Evolutionary conservation across 2,113 vertebrate genomes (phyloP).

Genomic region (Conger conger): DNA sequence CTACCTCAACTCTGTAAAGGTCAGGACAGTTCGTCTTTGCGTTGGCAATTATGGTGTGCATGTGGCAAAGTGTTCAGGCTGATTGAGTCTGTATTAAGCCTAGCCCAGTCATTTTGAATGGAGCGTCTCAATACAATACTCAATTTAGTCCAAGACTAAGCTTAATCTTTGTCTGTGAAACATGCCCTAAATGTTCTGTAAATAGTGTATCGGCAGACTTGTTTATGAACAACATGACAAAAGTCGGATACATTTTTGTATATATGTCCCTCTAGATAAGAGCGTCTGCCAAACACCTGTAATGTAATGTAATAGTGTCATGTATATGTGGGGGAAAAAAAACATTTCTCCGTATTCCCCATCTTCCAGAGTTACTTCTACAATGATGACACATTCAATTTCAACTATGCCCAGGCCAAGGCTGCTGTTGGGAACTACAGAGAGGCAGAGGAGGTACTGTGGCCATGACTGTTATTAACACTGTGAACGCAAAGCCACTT

Average conservation of each 20-base stretch:
- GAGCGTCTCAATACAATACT: too few relatives aligned
- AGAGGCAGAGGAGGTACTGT: slow-evolving; percentile 87
- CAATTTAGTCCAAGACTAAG: too few relatives aligned
- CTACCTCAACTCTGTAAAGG: slow-evolving; percentile 98
- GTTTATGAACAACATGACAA: background rate
- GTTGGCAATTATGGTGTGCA: background rate
- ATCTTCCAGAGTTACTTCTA: slow-evolving; percentile 88
- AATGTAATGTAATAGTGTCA: too few relatives aligned
- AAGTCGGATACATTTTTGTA: background rate
- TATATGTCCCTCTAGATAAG: too few relatives aligned
- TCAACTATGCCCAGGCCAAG: slow-evolving; percentile 98
- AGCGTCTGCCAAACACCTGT: too few relatives aligned
- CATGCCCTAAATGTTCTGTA: too few relatives aligned
- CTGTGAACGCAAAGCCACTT: background rate
- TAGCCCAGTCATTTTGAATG: too few relatives aligned
- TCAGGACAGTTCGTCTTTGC: slow-evolving; percentile 53
- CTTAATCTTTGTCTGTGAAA: too few relatives aligned
- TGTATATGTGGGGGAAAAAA: background rate
- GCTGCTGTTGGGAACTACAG: slow-evolving; percentile 86
- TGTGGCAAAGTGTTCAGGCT: background rate
- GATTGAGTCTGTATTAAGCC: background rate
- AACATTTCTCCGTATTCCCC: slow-evolving; percentile 13
- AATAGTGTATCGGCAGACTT: background rate
- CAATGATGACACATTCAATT: slow-evolving; percentile 94
- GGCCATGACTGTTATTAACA: background rate